Conservation (phyloP, 1,140 invertebrate genomes). For the Globodera ellingtonae region DNA sequence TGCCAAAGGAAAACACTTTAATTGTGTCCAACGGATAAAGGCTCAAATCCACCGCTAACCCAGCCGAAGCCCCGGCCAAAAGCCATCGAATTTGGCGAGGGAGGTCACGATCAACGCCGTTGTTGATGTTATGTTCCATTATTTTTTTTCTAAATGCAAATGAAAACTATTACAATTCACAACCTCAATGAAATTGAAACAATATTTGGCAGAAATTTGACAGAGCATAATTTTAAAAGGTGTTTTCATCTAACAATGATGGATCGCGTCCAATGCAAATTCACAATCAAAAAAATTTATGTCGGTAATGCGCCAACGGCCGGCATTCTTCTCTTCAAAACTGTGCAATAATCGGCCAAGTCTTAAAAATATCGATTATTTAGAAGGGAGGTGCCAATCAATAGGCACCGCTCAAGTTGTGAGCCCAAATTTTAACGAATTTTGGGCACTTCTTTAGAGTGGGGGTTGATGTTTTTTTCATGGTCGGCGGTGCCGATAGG, state of each 20-base stretch:
- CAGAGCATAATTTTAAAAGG: neutral
- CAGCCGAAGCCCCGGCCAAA: conserved; percentile 56
- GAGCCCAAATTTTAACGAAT: too few relatives aligned
- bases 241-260: conserved; percentile 11
- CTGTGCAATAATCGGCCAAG: neutral
- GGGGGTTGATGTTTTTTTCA: too few relatives aligned
- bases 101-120: neutral
- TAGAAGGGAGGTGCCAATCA: too few relatives aligned
- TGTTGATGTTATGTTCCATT: neutral
- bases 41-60: conserved; percentile 61
- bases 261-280: conserved; percentile 5
- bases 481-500: too few relatives aligned
- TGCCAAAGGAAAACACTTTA: conserved; percentile 68
- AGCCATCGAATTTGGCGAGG: conserved; percentile 47
- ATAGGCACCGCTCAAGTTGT: too few relatives aligned
- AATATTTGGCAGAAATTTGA: neutral
- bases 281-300: conserved; percentile 35
- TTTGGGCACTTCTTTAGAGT: too few relatives aligned
- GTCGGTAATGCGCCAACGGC: conserved; percentile 22
- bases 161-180: neutral
- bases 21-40: conserved; percentile 83
- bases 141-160: neutral
- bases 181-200: neutral
- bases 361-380: neutral
- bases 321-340: neutral